phyloP scores from a whole-genome alignment of 2,888 invertebrate genomes.

The Cheiracanthium punctorium region DNA sequence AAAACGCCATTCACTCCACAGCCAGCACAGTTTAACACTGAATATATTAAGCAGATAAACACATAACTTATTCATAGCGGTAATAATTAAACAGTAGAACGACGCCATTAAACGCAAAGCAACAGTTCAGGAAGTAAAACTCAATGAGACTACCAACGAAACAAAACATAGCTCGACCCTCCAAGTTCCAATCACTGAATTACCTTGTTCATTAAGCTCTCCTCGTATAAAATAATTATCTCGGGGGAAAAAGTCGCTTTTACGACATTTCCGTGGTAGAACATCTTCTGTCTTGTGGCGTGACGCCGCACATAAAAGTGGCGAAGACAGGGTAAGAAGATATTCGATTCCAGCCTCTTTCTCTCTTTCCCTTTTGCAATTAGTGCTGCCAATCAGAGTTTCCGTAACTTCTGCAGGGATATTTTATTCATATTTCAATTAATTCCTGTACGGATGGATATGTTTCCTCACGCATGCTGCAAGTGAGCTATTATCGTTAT shows the following conservation, averaged over 20 bases:
- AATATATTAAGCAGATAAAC: no score
- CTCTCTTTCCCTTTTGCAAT: slow-evolving; percentile 32
- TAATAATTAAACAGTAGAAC: no score
- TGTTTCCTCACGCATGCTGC: slow-evolving; percentile 37
- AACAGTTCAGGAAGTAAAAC: neutral
- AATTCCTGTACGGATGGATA: slow-evolving; percentile 34
- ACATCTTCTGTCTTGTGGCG: neutral
- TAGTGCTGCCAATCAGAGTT: slow-evolving; percentile 34
- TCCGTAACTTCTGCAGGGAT: slow-evolving; percentile 35
- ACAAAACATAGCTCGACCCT: neutral
- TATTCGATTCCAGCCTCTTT: no score
- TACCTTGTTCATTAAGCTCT: neutral
- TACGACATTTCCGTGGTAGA: slow-evolving; percentile 28
- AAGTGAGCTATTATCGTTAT: no score
- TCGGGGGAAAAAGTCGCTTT: slow-evolving; percentile 16
- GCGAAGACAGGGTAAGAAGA: slow-evolving; percentile 41
- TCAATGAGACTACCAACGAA: neutral
- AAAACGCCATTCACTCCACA: no score
- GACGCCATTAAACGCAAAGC: neutral
- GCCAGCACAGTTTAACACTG: no score
- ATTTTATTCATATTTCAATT: slow-evolving; percentile 67
- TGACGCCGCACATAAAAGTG: neutral
- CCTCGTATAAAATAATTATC: slow-evolving; percentile 64
- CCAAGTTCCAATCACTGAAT: neutral
- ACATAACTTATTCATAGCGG: no score